These are phyloP conservation scores for Melanotaenia parkinsoni DNA, from an alignment of 2,797 vertebrate genomes.

Conservation along the genomic window DNA sequence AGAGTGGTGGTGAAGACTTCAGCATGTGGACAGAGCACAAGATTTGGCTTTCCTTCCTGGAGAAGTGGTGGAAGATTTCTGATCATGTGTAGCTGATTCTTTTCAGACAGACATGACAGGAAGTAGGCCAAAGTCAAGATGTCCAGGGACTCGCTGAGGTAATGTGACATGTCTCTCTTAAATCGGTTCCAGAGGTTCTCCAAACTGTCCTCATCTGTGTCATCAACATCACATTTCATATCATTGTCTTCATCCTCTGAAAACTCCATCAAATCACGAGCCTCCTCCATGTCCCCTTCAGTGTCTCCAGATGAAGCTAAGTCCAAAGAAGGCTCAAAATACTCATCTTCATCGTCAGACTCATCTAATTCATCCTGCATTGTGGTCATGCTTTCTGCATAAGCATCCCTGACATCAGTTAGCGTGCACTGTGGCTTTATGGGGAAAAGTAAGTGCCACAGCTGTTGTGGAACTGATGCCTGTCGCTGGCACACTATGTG, in stretches of 20 bases:
- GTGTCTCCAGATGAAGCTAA: background rate
- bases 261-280: slow-evolving; percentile 53
- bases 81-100: slow-evolving; percentile 50
- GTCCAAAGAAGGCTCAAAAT: background rate
- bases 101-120: slow-evolving; percentile 72
- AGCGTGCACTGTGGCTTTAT: slow-evolving; percentile 76
- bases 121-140: slow-evolving; percentile 70
- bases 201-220: slow-evolving; percentile 36
- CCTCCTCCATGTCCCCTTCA: slow-evolving; percentile 21
- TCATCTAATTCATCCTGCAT: background rate
- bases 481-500: slow-evolving; percentile 43
- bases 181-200: slow-evolving; percentile 78
- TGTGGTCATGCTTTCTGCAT: slow-evolving; percentile 25
- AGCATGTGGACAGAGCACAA: slow-evolving; percentile 74
- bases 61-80: slow-evolving; percentile 71
- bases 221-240: slow-evolving; percentile 10
- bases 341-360: slow-evolving; percentile 19
- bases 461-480: slow-evolving; percentile 62
- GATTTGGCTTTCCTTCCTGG: slow-evolving; percentile 79
- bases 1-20: slow-evolving; percentile 78
- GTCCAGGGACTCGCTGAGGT: slow-evolving; percentile 72
- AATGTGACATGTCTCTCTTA: slow-evolving; percentile 63
- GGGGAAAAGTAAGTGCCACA: slow-evolving; percentile 78
- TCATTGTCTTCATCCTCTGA: slow-evolving; percentile 49
- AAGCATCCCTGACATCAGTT: slow-evolving; percentile 67